Conservation (phyloP, 2,113 vertebrate genomes). For the Perca fluviatilis region DNA sequence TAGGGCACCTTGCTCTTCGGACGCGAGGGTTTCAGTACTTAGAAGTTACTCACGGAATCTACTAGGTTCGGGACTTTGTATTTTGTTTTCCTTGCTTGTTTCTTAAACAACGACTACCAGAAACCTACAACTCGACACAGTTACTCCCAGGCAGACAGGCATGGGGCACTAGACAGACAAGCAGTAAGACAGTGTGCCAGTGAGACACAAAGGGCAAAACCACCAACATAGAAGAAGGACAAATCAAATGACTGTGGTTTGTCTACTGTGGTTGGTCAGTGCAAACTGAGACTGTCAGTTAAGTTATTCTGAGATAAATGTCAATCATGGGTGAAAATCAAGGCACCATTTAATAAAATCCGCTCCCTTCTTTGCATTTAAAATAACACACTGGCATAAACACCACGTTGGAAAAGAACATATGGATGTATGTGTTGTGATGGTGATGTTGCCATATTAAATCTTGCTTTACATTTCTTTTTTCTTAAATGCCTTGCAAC, state of each 20-base stretch:
- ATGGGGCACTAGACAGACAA: not conserved
- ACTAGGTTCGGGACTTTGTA: no score
- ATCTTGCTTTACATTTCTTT: not conserved
- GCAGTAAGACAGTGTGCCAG: not conserved
- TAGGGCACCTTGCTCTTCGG: no score
- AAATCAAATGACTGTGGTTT: not conserved
- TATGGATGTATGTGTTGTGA: not conserved
- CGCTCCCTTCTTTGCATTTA: not conserved
- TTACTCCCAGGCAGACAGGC: not conserved
- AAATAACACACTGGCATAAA: not conserved
- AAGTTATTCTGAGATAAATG: not conserved
- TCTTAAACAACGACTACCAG: not conserved
- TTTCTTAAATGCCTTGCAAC: not conserved
- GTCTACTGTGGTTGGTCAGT: not conserved
- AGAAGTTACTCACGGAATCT: no score
- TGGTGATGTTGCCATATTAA: not conserved
- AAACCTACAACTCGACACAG: not conserved
- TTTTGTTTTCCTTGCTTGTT: not conserved
- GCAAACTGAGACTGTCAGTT: not conserved
- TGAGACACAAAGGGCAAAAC: not conserved
- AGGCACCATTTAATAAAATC: no score
- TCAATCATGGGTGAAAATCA: not conserved
- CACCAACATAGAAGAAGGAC: not conserved
- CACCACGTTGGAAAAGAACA: not conserved
- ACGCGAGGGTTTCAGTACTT: no score